phyloP scores from a whole-genome alignment of 2,888 invertebrate genomes.

The Drosophila suboccidentalis region DNA sequence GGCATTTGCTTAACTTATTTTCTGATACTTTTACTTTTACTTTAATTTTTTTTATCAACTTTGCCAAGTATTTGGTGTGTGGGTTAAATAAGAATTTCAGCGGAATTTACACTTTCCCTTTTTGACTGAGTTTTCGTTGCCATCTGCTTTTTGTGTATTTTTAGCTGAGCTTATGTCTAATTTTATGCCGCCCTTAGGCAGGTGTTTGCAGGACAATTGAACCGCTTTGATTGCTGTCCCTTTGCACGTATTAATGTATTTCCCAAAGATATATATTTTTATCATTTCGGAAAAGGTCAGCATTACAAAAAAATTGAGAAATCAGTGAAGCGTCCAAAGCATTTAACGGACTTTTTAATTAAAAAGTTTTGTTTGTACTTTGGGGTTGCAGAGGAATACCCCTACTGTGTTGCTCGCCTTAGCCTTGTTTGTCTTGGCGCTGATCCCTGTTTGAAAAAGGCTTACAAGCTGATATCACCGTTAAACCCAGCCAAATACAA shows the following conservation, averaged over 20 bases:
- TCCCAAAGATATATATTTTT: conserved; percentile 32
- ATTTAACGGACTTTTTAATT: conserved; percentile 79
- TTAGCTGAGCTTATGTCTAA: conserved; percentile 51
- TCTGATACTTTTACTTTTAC: conserved; percentile 46
- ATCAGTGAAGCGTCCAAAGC: conserved; percentile 59
- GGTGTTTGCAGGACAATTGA: conserved; percentile 68
- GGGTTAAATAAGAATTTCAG: conserved; percentile 63
- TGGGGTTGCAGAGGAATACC: neutral
- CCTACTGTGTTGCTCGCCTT: conserved; percentile 10
- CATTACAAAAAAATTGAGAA: conserved; percentile 10
- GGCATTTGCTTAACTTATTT: conserved; percentile 48
- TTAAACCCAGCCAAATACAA: neutral
- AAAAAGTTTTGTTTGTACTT: conserved; percentile 75
- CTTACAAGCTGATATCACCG: conserved; percentile 28
- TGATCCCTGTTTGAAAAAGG: conserved; percentile 52
- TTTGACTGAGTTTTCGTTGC: conserved; percentile 6
- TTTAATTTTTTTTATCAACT: conserved; percentile 47
- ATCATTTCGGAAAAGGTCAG: conserved; percentile 19
- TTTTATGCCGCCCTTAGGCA: conserved; percentile 53
- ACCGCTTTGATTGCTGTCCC: conserved; percentile 64
- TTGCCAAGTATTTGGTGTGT: conserved; percentile 58
- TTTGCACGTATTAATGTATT: conserved; percentile 44
- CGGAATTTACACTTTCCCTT: conserved; percentile 64
- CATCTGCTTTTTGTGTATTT: conserved; percentile 35
- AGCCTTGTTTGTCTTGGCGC: conserved; percentile 41